Conservation (phyloP, 2,888 invertebrate species). For the Polydrusus pterygomalis region DNA sequence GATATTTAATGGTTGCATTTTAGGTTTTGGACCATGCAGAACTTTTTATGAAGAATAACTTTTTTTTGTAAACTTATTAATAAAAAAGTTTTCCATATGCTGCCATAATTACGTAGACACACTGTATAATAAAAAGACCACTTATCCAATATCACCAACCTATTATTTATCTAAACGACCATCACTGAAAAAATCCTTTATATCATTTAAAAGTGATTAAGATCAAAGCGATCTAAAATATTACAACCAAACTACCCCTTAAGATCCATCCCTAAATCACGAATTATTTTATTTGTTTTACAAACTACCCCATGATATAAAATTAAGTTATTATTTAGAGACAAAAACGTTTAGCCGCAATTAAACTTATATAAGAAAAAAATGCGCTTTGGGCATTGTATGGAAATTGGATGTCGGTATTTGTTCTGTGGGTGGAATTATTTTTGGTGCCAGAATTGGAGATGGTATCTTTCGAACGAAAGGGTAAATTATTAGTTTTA, state of each 20-base stretch:
- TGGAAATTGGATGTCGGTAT: slow-evolving; percentile 16
- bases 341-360: slow-evolving; percentile 38
- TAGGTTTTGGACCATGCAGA: too few relatives aligned
- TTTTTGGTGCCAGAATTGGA: background rate
- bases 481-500: background rate
- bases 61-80: too few relatives aligned
- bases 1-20: too few relatives aligned
- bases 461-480: background rate
- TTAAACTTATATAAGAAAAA: slow-evolving; percentile 38
- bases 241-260: slow-evolving; percentile 34
- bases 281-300: slow-evolving; percentile 41
- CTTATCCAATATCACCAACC: slow-evolving; percentile 10
- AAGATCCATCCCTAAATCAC: slow-evolving; percentile 31
- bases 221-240: slow-evolving; percentile 18
- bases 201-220: slow-evolving; percentile 51
- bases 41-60: too few relatives aligned
- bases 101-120: too few relatives aligned
- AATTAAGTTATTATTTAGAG: slow-evolving; percentile 42
- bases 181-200: slow-evolving; percentile 36
- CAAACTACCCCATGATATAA: slow-evolving; percentile 32
- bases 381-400: slow-evolving; percentile 23
- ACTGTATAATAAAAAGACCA: background rate
- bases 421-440: slow-evolving; percentile 6
- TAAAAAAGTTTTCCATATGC: too few relatives aligned
- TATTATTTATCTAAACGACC: slow-evolving; percentile 32